Evolutionary conservation across 2,113 vertebrate species (phyloP).

Genomic region (Ochotona curzoniae): DNA sequence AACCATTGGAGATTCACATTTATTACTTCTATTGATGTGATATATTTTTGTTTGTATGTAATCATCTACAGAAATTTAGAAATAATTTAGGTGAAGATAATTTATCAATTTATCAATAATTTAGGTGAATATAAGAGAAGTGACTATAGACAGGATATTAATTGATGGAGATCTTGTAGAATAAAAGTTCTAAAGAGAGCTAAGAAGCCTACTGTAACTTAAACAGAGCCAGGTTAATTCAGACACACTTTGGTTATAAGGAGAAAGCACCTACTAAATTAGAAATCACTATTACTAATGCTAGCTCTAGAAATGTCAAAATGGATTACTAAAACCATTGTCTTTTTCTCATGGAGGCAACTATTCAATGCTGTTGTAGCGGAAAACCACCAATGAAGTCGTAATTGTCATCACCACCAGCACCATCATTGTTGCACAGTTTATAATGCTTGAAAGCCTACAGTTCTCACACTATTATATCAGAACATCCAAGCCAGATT

Average conservation of each 20-base stretch:
- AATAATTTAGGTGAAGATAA: too few species aligned
- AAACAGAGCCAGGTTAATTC: not conserved
- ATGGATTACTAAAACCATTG: not conserved
- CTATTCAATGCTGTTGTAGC: not conserved
- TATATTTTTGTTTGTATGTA: not conserved
- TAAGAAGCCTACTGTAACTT: not conserved
- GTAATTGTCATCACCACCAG: not conserved
- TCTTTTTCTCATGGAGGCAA: not conserved
- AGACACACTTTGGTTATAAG: not conserved
- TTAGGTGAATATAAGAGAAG: not conserved
- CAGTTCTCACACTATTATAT: not conserved
- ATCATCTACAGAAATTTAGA: too few species aligned
- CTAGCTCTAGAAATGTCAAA: not conserved
- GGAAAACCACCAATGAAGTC: not conserved
- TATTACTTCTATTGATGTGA: not conserved
- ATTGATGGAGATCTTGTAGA: too few species aligned
- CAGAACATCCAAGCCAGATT: not conserved
- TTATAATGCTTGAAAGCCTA: not conserved
- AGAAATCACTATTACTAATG: not conserved
- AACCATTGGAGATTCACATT: not conserved
- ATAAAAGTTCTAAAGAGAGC: too few species aligned
- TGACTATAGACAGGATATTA: too few species aligned
- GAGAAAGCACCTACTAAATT: not conserved
- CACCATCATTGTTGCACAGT: not conserved
- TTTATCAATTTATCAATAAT: too few species aligned